Percentiles rank a stretch among this genome's conserved stretches.
Evolutionary conservation across 2,113 vertebrate species (phyloP).

Genomic region (Diadophis punctatus): DNA sequence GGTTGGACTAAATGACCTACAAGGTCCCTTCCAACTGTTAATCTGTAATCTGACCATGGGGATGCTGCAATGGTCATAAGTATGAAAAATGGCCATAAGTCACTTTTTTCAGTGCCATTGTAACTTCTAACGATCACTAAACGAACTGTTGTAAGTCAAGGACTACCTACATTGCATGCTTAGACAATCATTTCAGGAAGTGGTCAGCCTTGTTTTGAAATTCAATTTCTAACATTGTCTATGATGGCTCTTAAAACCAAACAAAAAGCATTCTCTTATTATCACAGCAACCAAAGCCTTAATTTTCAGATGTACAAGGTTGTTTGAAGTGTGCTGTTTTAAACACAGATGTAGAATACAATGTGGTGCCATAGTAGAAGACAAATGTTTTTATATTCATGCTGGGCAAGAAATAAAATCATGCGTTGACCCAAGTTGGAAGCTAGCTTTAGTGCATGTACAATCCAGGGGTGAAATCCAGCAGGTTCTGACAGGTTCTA

Average conservation of each 20-base stretch:
- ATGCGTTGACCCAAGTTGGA: neutral
- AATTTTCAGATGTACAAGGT: neutral
- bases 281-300: neutral
- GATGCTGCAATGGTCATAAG: too few species aligned
- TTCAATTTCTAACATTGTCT: constrained; percentile 8
- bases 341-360: neutral
- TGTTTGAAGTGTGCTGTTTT: neutral
- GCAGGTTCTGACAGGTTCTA: too few species aligned
- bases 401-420: neutral
- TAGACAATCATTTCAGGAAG: constrained; percentile 10
- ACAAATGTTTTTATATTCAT: neutral
- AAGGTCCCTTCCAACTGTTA: too few species aligned
- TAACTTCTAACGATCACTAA: too few species aligned
- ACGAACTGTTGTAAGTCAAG: too few species aligned
- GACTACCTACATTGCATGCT: neutral
- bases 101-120: too few species aligned
- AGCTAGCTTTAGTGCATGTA: neutral
- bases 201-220: constrained; percentile 28
- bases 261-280: neutral
- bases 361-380: neutral
- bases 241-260: constrained; percentile 11
- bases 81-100: too few species aligned
- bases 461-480: too few species aligned
- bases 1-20: too few species aligned
- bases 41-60: too few species aligned